Evolutionary conservation across 2,113 vertebrate species (phyloP).

Genomic region (Tapirus terrestris): DNA sequence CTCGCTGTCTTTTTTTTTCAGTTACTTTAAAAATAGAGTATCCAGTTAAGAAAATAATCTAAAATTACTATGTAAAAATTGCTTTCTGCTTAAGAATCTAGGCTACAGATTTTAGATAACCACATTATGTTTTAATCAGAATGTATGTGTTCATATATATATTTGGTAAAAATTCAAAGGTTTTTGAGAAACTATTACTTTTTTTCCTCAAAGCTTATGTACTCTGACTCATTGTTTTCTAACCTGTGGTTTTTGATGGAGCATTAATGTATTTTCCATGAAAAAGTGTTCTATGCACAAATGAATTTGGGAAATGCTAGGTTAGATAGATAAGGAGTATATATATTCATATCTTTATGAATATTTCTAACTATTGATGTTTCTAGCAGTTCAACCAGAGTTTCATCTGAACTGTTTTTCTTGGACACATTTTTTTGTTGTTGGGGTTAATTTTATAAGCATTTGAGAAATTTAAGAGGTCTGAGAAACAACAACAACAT

Average conservation of each 20-base stretch:
- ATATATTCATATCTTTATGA: not conserved
- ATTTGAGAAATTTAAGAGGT: not conserved
- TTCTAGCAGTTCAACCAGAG: not conserved
- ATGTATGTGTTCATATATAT: not conserved
- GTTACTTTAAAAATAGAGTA: not conserved
- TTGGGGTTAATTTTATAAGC: conserved; percentile 1
- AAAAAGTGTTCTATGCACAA: not conserved
- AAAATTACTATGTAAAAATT: not conserved
- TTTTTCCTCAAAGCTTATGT: not conserved
- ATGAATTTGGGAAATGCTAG: not conserved
- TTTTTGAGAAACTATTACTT: not conserved
- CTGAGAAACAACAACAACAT: not conserved
- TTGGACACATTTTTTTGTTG: not conserved
- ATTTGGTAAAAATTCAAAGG: not conserved
- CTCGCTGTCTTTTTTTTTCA: not conserved
- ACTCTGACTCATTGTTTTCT: not conserved
- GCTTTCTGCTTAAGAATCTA: not conserved
- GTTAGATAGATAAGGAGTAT: not conserved
- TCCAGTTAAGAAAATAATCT: not conserved
- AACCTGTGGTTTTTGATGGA: not conserved
- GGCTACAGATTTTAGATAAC: not conserved
- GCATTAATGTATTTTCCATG: not conserved
- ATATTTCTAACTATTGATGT: not conserved
- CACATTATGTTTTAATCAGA: not conserved
- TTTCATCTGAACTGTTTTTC: not conserved